Base-by-base conservation (phyloP, 1,140 invertebrate species). In the Zaprionus camerounensis region DNA sequence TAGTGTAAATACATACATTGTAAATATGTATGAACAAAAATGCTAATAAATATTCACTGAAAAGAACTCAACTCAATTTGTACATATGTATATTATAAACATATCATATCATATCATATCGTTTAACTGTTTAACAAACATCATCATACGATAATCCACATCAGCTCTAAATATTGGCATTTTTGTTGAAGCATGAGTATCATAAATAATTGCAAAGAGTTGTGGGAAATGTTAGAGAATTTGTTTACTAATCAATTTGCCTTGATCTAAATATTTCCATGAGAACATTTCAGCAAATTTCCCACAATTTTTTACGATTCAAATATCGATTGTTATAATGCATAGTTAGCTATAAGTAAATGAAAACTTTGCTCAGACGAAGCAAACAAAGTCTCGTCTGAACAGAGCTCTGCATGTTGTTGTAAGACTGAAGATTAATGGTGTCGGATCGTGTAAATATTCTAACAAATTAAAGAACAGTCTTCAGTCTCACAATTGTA, bases 1-100 rank as follows among this genome's bases (percentile, higher is more conserved):
- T 88, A 91, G 90, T 91, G 87, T 91, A 91, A 81, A 91, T 87
- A 86, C n/a, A 76, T 34, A 26, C 20, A 58, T 3, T 75, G 59
- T 75, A 75, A 64, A 76, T 76, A 76, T 76, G 66, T 62, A 69
- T 65, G 41, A 82, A 82, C 84, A 91, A 91, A 91, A 91, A 91
- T 91, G 90, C 90, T 91, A 91, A 91, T 91, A 90, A 85, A 70
- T 55, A 38, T 12, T 41, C 51, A 34, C 31, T 11, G 9, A 36
- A 65, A 49, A 20, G 28, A 76, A 61, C 58, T 41, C 24, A 66
- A 56, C 34, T 64, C 57, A 53, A 57, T 31, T 70, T 85, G 84
- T 90, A 90, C 20, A 88, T 87, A 71, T 70, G 38, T 51, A 34
- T 61, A 62, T 24, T 51, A 51, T 51, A 49, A 61, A 38, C 34